Evolutionary conservation across 2,113 vertebrate genomes (phyloP), one percentile per base, ranked within the genome.

Genomic region (Capreolus pygargus): DNA sequence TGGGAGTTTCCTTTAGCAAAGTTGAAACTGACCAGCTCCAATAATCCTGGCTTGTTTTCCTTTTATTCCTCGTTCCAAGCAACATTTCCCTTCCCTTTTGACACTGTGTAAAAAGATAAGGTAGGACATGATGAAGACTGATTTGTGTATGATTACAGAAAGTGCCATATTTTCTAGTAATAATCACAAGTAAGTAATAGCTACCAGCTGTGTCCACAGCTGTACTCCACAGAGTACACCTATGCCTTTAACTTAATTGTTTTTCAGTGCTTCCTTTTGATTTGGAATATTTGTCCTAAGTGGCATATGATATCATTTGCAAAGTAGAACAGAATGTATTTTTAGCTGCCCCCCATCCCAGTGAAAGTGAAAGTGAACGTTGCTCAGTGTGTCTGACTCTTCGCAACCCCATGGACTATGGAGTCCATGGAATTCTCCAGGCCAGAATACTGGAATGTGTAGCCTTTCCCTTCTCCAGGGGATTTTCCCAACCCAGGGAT

Each of bases 191-290:
- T 98, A 98, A 98, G 97, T 99, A 98, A 99, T 98, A 95, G 98
- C 98, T 98, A 98, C 98, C 99, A 99, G 99, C 98, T 99, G 98
- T 98, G 98, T 98, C 99, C 97, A 98, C 98, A 98, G 50, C 96
- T 76, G 97, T 23, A 55, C 33, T 97, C 98, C 97, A 93, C 70
- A 84, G 54, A 96, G 97, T 94, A 97, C 97, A 98, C 96, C 58
- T 95, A 97, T 97, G 98, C 98, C 96, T 98, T 98, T 98, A 98
- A 61, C 58, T 61, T 61, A 30, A 98, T 95, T 98, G 98, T 98
- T 99, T 98, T 98, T 98, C 98, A 97, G 27, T 86, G 96, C 98
- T 98, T 98, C 97, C 95, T 98, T 98, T 98, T 98, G 98, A 98
- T 93, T 98, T 96, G 98, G 96, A 74, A 90, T 98, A 61, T 98